Conservation (phyloP, 2,113 vertebrate species). For the Oostethus manadensis region DNA sequence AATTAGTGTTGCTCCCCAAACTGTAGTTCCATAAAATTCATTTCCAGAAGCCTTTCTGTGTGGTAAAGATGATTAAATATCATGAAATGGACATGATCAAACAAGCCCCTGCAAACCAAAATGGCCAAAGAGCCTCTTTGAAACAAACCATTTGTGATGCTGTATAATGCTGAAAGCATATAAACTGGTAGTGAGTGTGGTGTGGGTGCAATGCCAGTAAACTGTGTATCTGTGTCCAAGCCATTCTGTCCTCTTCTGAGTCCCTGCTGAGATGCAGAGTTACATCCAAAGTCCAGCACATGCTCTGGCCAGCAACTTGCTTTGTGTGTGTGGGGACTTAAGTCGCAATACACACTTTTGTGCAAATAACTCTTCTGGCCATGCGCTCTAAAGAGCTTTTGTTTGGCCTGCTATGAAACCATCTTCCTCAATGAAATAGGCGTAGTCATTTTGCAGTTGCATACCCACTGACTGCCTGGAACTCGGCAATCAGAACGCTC, state of each 20-base stretch:
- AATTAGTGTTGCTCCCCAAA: neutral
- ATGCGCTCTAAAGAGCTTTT: slow-evolving; percentile 16
- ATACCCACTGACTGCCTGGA: neutral
- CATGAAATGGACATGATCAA: neutral
- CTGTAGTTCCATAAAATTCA: neutral
- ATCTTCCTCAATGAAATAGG: neutral
- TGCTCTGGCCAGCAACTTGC: slow-evolving; percentile 37
- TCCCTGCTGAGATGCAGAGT: slow-evolving; percentile 47
- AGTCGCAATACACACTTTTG: slow-evolving; percentile 2
- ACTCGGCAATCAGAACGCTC: neutral
- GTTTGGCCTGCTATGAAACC: slow-evolving; percentile 6
- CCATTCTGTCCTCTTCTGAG: slow-evolving; percentile 37
- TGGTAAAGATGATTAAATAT: neutral
- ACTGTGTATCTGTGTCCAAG: slow-evolving; percentile 20
- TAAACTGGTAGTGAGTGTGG: neutral
- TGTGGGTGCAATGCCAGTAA: slow-evolving; percentile 19
- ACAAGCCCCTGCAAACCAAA: neutral
- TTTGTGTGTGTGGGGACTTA: slow-evolving; percentile 23
- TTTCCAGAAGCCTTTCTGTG: neutral
- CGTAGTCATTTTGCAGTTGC: neutral
- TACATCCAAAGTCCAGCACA: slow-evolving; percentile 64
- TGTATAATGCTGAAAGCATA: neutral
- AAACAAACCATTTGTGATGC: neutral
- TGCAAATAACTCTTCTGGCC: neutral
- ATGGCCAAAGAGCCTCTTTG: neutral